Base-by-base conservation (phyloP, 2,888 invertebrate species). In the Ectemnius continuus region DNA sequence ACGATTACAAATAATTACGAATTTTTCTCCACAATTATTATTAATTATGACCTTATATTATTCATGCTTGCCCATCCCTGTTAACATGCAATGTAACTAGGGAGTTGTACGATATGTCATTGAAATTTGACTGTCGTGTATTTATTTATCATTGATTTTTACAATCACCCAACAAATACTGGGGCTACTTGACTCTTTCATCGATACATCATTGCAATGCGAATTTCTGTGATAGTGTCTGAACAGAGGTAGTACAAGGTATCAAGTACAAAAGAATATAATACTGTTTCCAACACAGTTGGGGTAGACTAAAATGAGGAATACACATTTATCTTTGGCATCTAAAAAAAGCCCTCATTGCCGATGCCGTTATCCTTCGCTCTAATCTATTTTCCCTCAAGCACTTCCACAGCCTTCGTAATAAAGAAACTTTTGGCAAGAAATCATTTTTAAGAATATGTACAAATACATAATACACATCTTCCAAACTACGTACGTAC, bases 91-190 rank as follows among this genome's bases (percentile, higher is more conserved):
- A 36, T 36, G 11, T 36, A 8, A 36, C 36, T 6, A 36, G 8
- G 36, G 36, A 11, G 36, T 23, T 23, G 23, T 36, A 8, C 36
- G 11, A 11, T 11, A 36, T 11, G 11, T 36, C 4, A n/a, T 52
- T 16, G 36, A 48, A 67, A 68, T 45, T 79, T 72, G 76, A 84
- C 81, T 83, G 83, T 83, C 83, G 81, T 85, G 81, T 84, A 88
- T 88, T 87, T 87, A 84, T 87, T 83, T 79, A 73, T 52, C 13
- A 65, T 18, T 58, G 70, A 36, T 2, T 48, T 58, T 46, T 59
- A 67, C 63, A 74, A 52, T 59, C 61, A 47, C 28, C 6, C n/a
- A 57, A 16, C 5, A 58, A n/a, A 36, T 61, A 60, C 28, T 48
- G n/a, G 26, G 71, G 14, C 8, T 61, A 46, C 28, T 16, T 52